Base-by-base conservation (phyloP, 2,113 vertebrate genomes). In the Motacilla alba region DNA sequence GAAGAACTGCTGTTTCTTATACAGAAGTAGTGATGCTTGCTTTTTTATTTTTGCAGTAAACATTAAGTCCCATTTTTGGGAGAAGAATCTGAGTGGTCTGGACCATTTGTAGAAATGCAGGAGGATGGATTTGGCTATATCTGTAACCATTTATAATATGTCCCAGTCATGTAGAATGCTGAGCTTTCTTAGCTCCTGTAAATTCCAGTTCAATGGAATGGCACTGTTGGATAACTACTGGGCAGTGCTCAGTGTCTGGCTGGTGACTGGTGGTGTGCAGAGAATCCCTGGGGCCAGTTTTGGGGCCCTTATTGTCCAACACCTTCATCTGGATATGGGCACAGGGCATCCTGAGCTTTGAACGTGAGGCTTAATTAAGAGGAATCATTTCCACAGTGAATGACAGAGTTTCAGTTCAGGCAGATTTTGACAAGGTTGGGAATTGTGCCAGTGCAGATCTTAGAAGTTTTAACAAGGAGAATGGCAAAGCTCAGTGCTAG, bases 401-500 rank as follows among this genome's bases (percentile, higher is more conserved):
- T 53, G 82, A 12, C 28, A 41, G 87, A 44, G 27, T 58, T 87
- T 74, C 63, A 62, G 11, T 69, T 46, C 41, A 41, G 68, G 33
- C 41, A 58, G 83, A 24, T 43, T 75, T 82, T 49, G 84, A 66
- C 66, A 75, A 87, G 23, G 23, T 17, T 87, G 52, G 56, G 20
- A 35, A 37, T 46, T 3, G 1, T 46, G 69, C 39, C 78, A 84
- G 15, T 33, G 37, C 46, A 79, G 50, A 68, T 70, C 58, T 63
- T 35, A 24, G 56, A 70, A 75, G 76, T 85, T 94, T 85, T 67
- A 90, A 89, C 33, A 31, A 88, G 67, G 43, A 75, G 31, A 37
- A 59, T 31, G 21, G 33, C 66, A 70, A 26, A 78, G 60, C 33
- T 91, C 35, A 43, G 9, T 1, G 9, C 21, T 55, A 0, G 0